These are phyloP conservation scores for Orussus abietinus DNA, from an alignment of 1,140 invertebrate genomes.

Conservation along the genomic window DNA sequence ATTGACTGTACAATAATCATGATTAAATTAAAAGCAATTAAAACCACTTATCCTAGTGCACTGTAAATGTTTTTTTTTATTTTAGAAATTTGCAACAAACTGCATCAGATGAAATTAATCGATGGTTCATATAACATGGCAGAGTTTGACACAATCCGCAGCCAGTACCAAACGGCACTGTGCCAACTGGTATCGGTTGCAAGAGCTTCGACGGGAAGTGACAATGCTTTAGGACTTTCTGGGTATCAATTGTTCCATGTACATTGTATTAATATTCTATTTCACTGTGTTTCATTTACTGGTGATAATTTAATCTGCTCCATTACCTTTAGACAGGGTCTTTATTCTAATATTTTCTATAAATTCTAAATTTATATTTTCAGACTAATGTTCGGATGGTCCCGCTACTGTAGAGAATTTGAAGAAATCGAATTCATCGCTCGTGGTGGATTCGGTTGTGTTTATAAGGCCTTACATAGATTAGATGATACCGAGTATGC, in stretches of 20 bases:
- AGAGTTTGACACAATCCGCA: slow-evolving; percentile 63
- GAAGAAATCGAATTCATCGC: slow-evolving; percentile 69
- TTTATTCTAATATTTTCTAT: background rate
- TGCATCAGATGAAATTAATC: slow-evolving; percentile 63
- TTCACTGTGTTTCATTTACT: background rate
- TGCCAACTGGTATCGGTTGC: slow-evolving; percentile 59
- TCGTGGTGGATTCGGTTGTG: slow-evolving; percentile 71
- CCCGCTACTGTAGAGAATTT: slow-evolving; percentile 72
- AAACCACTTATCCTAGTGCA: too few species aligned
- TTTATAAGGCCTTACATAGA: slow-evolving; percentile 63
- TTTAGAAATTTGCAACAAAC: slow-evolving; percentile 60
- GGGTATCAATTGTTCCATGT: slow-evolving; percentile 28
- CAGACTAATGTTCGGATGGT: slow-evolving; percentile 51
- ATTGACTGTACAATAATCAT: background rate
- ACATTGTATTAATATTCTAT: background rate
- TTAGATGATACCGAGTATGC: slow-evolving; percentile 76
- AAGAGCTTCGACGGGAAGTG: slow-evolving; percentile 41
- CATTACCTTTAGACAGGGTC: too few species aligned
- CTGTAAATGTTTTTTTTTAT: slow-evolving; percentile 19
- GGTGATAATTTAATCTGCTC: slow-evolving; percentile 1
- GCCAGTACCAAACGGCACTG: slow-evolving; percentile 61
- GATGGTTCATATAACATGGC: slow-evolving; percentile 63
- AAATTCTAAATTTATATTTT: slow-evolving; percentile 3
- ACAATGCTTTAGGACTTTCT: slow-evolving; percentile 35
- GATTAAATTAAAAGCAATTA: background rate